Base-by-base conservation (phyloP, 2,113 vertebrate genomes). In the Ursus arctos region DNA sequence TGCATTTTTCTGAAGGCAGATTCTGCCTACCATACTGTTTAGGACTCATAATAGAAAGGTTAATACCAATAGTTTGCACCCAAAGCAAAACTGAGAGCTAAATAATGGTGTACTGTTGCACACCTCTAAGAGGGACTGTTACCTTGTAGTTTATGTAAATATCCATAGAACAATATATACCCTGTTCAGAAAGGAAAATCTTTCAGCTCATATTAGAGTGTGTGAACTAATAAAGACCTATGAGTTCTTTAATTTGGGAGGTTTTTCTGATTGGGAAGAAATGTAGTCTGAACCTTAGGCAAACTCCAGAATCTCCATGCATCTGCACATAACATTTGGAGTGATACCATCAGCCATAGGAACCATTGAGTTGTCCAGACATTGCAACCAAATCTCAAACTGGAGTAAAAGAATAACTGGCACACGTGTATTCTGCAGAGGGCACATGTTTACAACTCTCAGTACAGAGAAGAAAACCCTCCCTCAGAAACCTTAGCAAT, bases 221-320 rank as follows among this genome's bases (percentile, higher is more conserved):
- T 88, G 26, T 81, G 43, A 92, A 88, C 57, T 92, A 92, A 74
- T 63, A 83, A 76, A 74, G n/a, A 88, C 67, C 26, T 74, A 33
- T 72, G 76, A 28, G 10, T 82, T 88, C n/a, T 81, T 81, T 72
- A 55, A 47, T 72, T 88, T 76, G 67, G 82, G 55, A 63, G 55
- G 15, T 40, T 55, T 51, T 51, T n/a, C 55, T 92, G 8, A 83
- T 55, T 63, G 31, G 22, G 19, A 84, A 74, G 53, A 59, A 91
- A 87, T 24, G 21, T 19, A 72, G 28, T 72, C n/a, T 61, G 77
- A 83, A 82, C 67, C n/a, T 51, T 63, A 82, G 77, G 57, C 15
- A 61, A 74, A 59, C 24, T 82, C 72, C 24, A 31, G 18, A 40
- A 43, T 61, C 40, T 24, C 53, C 11, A 6, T 43, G 3, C 5